Conservation (phyloP, 2,888 invertebrate species). For the Chalcis sispes region DNA sequence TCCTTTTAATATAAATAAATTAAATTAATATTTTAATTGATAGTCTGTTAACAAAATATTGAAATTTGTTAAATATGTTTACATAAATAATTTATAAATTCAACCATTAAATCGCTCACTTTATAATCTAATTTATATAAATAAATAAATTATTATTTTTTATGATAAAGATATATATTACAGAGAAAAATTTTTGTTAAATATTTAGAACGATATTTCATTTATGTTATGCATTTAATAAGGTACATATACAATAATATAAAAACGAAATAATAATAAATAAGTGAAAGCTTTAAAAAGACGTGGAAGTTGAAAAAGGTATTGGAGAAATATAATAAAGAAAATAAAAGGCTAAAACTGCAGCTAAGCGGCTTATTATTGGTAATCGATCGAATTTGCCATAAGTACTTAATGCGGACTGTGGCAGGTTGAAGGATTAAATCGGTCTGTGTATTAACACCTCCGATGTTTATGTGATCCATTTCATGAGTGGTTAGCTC, state of each 20-base stretch:
- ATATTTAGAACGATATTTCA: too few relatives aligned
- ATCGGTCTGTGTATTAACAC: constrained; percentile 56
- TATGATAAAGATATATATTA: constrained; percentile 2
- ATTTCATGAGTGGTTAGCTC: constrained; percentile 37
- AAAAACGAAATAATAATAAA: background rate
- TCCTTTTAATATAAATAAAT: too few relatives aligned
- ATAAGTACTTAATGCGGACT: constrained; percentile 67
- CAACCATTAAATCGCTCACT: too few relatives aligned
- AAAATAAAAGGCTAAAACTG: constrained; percentile 47
- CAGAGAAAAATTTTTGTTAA: too few relatives aligned
- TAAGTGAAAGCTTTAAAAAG: background rate
- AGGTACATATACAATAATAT: background rate
- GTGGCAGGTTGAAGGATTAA: constrained; percentile 72
- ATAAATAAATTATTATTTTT: too few relatives aligned
- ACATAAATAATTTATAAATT: too few relatives aligned
- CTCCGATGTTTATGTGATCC: constrained; percentile 51
- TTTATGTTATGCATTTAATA: too few relatives aligned
- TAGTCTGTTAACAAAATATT: too few relatives aligned
- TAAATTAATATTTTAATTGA: too few relatives aligned
- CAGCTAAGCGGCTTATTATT: constrained; percentile 72
- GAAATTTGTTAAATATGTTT: too few relatives aligned
- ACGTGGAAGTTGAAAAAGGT: background rate
- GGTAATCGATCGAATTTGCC: constrained; percentile 74
- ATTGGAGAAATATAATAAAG: background rate
- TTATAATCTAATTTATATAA: too few relatives aligned